phyloP scores from a whole-genome alignment of 2,797 vertebrate genomes.

The Pipistrellus kuhlii region DNA sequence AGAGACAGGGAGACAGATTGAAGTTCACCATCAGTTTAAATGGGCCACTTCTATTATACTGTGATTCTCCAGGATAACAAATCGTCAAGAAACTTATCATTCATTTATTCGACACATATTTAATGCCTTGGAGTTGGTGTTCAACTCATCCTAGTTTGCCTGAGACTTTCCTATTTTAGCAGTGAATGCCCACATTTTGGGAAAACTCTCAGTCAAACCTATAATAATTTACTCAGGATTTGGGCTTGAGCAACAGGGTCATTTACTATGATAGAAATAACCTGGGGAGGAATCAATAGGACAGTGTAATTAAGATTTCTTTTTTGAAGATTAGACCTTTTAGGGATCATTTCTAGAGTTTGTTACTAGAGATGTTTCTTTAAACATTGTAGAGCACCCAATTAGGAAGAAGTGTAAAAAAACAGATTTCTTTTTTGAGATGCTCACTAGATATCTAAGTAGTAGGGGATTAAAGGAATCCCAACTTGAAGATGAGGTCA shows the following conservation, averaged over 20 bases:
- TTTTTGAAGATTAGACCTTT: not conserved
- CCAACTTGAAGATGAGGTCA: not conserved
- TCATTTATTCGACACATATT: slow-evolving; percentile 31
- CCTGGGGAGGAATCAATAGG: not conserved
- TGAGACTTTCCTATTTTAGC: not conserved
- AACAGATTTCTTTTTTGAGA: not conserved
- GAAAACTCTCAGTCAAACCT: not conserved
- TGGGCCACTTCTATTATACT: not conserved
- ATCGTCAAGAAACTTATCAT: not conserved
- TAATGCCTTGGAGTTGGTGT: not conserved
- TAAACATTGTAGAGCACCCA: not conserved
- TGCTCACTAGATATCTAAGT: not conserved
- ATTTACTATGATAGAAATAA: not conserved
- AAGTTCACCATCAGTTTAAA: not conserved
- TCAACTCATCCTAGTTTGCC: not conserved
- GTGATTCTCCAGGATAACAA: not conserved
- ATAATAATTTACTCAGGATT: not conserved
- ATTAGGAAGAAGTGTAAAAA: not conserved
- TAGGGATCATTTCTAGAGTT: not conserved
- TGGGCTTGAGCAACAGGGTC: not conserved
- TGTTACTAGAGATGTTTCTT: not conserved
- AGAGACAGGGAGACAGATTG: not conserved
- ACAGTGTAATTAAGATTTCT: not conserved
- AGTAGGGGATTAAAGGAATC: not conserved
- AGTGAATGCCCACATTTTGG: not conserved